These are phyloP conservation scores for Choloepus hoffmanni DNA, from an alignment of 2,113 vertebrate species.

Conservation along the genomic window DNA sequence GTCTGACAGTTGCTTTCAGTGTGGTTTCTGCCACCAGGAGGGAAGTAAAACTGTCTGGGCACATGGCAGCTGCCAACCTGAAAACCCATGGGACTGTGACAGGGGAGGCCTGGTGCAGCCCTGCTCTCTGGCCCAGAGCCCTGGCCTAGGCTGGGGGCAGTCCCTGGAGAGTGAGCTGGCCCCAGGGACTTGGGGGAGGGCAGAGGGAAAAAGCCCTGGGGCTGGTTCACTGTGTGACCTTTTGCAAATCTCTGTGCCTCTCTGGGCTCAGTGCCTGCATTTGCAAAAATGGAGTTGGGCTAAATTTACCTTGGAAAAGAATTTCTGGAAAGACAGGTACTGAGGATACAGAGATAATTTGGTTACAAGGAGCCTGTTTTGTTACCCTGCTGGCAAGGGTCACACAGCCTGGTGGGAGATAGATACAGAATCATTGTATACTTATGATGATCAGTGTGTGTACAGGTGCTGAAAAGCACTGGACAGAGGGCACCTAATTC, in stretches of 20 bases:
- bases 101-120: slow-evolving; percentile 1
- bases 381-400: not conserved
- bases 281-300: not conserved
- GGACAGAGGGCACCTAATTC: not conserved
- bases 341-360: slow-evolving; percentile 10
- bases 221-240: not conserved
- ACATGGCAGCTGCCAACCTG: slow-evolving; percentile 28
- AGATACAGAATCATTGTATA: not conserved
- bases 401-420: not conserved
- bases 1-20: slow-evolving; percentile 52
- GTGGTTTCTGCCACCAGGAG: slow-evolving; percentile 1
- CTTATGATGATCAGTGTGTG: not conserved
- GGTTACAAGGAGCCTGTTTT: not conserved
- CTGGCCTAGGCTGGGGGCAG: not conserved
- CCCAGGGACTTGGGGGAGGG: not conserved
- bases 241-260: slow-evolving; percentile 26
- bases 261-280: not conserved
- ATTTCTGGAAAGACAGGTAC: slow-evolving; percentile 9
- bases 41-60: slow-evolving; percentile 77
- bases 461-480: not conserved
- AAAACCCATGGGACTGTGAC: slow-evolving; percentile 61
- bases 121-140: not conserved
- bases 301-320: slow-evolving; percentile 10
- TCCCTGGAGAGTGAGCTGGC: not conserved
- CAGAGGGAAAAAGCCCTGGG: not conserved